A percentile compares a stretch with the other conserved stretches of the same genome.
Evolutionary conservation across 2,888 invertebrate genomes (phyloP).

Genomic region (Polietes domitor): DNA sequence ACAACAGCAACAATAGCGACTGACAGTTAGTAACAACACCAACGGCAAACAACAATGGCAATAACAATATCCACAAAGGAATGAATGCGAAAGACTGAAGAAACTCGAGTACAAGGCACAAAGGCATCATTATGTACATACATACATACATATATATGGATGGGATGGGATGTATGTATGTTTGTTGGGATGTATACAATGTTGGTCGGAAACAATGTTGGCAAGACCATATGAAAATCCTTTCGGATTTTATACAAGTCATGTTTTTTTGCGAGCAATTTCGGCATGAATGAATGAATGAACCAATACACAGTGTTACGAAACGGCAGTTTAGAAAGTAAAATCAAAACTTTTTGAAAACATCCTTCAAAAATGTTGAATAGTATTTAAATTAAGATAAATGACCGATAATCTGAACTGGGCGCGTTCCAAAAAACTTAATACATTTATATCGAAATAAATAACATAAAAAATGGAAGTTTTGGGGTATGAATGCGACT

Average conservation of each 20-base stretch:
- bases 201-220: no score
- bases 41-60: not conserved
- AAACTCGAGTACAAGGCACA: not conserved
- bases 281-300: constrained; percentile 18
- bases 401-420: no score
- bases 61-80: constrained; percentile 22
- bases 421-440: no score
- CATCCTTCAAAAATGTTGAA: no score
- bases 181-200: no score
- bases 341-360: no score
- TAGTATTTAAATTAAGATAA: no score
- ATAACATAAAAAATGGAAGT: no score
- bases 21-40: not conserved
- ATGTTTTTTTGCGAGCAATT: not conserved
- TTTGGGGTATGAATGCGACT: no score
- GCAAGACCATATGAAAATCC: constrained; percentile 24
- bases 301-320: not conserved
- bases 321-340: not conserved
- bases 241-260: constrained; percentile 28
- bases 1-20: not conserved
- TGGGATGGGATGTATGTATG: no score
- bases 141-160: no score
- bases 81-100: not conserved
- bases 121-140: not conserved
- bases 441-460: no score